phyloP scores from a whole-genome alignment of 2,113 vertebrate species.

The Spermophilus dauricus region DNA sequence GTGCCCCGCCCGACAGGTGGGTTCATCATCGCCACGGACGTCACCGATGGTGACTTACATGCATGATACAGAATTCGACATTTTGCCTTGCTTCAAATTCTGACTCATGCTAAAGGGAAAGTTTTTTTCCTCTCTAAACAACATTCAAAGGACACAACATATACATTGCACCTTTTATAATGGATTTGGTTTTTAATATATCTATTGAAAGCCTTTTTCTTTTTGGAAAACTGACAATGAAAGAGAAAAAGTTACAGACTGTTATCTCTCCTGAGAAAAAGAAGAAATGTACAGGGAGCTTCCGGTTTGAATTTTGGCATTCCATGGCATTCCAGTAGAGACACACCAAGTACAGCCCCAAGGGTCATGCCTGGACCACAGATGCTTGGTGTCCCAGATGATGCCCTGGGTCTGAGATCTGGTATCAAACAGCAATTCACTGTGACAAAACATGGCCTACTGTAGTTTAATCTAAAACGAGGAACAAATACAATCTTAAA shows the following conservation, averaged over 20 bases:
- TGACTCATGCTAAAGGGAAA: not conserved
- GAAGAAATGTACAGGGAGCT: not conserved
- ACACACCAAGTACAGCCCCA: accelerated
- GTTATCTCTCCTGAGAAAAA: not conserved
- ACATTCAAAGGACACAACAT: not conserved
- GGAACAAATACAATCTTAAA: not conserved
- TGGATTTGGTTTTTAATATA: not conserved
- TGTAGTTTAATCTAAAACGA: not conserved
- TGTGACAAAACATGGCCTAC: not conserved
- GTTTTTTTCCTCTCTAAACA: not conserved
- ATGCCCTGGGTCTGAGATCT: not conserved
- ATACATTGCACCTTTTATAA: not conserved
- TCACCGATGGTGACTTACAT: not conserved
- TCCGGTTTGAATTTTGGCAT: not conserved
- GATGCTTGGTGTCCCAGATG: not conserved
- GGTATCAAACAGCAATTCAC: not conserved
- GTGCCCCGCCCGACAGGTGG: too few species aligned
- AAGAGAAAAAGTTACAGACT: not conserved
- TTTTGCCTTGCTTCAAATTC: not conserved
- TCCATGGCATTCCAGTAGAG: not conserved
- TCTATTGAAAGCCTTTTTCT: not conserved
- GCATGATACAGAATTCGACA: not conserved
- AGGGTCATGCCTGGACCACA: not conserved
- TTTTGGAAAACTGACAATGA: not conserved
- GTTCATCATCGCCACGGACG: too few species aligned